Evolutionary conservation across 2,888 invertebrate genomes (phyloP).

Genomic region (Cryptophagus acutangulus): DNA sequence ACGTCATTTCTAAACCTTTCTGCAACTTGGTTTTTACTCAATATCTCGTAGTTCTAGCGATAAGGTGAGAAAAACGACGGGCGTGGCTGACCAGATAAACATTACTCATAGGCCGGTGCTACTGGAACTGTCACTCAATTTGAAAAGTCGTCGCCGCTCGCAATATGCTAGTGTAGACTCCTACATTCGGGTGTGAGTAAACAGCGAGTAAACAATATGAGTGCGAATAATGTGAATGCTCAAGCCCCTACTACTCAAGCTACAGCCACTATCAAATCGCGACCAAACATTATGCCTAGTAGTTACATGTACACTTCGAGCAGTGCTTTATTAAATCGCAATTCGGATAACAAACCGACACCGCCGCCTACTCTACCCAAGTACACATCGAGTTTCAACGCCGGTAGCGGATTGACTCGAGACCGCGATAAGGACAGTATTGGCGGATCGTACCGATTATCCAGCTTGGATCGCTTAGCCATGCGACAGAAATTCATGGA

Average conservation of each 20-base stretch:
- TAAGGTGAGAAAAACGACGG: conserved; percentile 37
- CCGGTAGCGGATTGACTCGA: conserved; percentile 59
- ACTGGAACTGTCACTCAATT: conserved; percentile 12
- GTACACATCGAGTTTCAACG: conserved; percentile 73
- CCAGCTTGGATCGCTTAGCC: conserved; percentile 77
- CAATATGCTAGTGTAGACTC: conserved; percentile 16
- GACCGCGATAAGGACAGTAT: conserved; percentile 64
- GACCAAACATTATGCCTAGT: conserved; percentile 53
- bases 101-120: conserved; percentile 44
- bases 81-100: conserved; percentile 47
- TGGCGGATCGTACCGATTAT: conserved; percentile 72
- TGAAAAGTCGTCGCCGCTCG: conserved; percentile 4
- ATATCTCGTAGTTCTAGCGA: conserved; percentile 16
- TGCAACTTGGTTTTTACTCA: conserved; percentile 6
- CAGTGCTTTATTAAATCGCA: conserved; percentile 57
- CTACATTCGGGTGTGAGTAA: conserved; percentile 9
- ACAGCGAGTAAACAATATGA: conserved; percentile 34
- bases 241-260: conserved; percentile 43
- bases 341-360: conserved; percentile 56
- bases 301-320: conserved; percentile 62
- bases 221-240: conserved; percentile 47
- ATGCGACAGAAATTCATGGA: conserved; percentile 77
- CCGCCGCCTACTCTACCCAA: conserved; percentile 76
- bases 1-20: conserved; percentile 2
- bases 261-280: conserved; percentile 48